Percentiles rank a stretch among this genome's conserved stretches.
These are phyloP conservation scores for Parnassius apollo DNA, from an alignment of 2,888 invertebrate genomes.

Conservation along the genomic window DNA sequence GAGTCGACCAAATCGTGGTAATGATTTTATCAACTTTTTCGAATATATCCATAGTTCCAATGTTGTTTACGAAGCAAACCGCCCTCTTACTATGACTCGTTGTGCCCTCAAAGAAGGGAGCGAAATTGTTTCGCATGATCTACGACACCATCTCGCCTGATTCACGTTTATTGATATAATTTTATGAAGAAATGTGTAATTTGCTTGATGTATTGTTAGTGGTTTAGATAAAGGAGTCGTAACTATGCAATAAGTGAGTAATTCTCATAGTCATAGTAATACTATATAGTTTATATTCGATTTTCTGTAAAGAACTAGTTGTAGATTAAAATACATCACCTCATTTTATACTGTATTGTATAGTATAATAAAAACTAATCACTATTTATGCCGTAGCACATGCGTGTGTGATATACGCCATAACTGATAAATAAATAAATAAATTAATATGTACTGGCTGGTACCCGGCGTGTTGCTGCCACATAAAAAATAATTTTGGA, in stretches of 20 bases:
- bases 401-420: no score
- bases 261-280: background rate
- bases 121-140: constrained; percentile 28
- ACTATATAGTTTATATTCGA: no score
- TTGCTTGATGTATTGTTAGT: constrained; percentile 33
- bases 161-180: constrained; percentile 46
- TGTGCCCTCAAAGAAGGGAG: constrained; percentile 13
- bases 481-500: no score
- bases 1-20: no score
- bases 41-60: background rate
- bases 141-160: constrained; percentile 30
- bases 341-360: no score
- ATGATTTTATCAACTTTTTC: background rate
- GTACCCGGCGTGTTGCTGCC: no score
- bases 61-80: constrained; percentile 3
- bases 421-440: no score
- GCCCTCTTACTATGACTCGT: background rate
- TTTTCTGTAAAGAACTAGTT: no score
- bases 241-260: constrained; percentile 6
- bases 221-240: constrained; percentile 18
- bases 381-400: no score
- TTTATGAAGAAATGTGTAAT: constrained; percentile 37
- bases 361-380: no score
- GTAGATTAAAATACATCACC: no score
- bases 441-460: no score